Evolutionary conservation across 2,888 invertebrate genomes (phyloP), one percentile per base, ranked within the genome.

Genomic region (Agrochola lota): DNA sequence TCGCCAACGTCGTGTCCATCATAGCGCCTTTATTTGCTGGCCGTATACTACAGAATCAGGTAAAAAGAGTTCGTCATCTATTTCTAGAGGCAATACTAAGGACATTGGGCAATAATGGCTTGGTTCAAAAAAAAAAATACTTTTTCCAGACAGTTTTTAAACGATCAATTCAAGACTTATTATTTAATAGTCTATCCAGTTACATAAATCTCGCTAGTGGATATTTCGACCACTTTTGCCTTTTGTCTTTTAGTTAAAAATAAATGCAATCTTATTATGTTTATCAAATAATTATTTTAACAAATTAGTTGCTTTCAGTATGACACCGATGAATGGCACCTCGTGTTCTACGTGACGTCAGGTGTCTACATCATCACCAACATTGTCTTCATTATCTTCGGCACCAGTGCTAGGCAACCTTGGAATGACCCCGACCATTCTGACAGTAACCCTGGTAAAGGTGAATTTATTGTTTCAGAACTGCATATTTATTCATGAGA

Each of bases 1-100:
- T 97, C 23, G 98, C 98, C 0, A 98, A 98, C 91, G 93, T 98
- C 12, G 97, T 98, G 89, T 98, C 98, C 62, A 97, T 98, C 79
- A 93, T 98, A 30, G 98, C 98, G 0, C 98, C 98, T 0, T 92
- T 98, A 0, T 95, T 97, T 0, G 98, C 98, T 0, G 98, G 98
- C 15, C 94, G 97, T 23, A 96, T 98, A 55, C 97, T 98, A 0
- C 93, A 95, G n/a, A n/a, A 69, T 40, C 35, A 68, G 68, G 68
- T 62, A 35, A 17, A 57, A 9, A 62, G 9, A 30, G 20, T 60
- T 60, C 30, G 4, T 30, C 30, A 30, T 26, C 26, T 15, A 26
- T 59, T 20, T 20, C 60, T 30, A 17, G 30, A 30, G 59, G 9
- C 30, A 59, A 26, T 7, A 17, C 2, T 15, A 59, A n/a, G 2